Conservation (phyloP, 2,888 invertebrate genomes). For the Xanthia icteritia region DNA sequence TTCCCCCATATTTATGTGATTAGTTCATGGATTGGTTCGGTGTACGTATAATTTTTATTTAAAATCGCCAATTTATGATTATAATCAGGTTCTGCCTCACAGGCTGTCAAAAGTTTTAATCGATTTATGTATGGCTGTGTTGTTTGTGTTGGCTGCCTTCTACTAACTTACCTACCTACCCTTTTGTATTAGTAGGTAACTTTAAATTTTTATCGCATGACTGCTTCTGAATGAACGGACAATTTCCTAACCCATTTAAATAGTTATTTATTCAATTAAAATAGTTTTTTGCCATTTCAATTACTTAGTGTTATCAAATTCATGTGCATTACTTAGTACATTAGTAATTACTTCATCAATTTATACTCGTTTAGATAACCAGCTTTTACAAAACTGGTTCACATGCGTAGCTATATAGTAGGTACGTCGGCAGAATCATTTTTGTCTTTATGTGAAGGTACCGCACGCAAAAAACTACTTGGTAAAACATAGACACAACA, state of each 20-base stretch:
- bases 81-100: constrained; percentile 76
- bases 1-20: constrained; percentile 87
- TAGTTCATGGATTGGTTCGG: constrained; percentile 81
- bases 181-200: constrained; percentile 51
- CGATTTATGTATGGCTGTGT: constrained; percentile 64
- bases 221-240: constrained; percentile 34
- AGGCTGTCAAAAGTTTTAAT: constrained; percentile 67
- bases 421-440: constrained; percentile 19
- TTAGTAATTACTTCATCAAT: constrained; percentile 53
- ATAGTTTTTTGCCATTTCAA: constrained; percentile 40
- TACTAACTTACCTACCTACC: constrained; percentile 30
- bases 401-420: no score
- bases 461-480: constrained; percentile 43
- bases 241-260: constrained; percentile 39
- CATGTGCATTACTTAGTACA: constrained; percentile 21
- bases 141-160: constrained; percentile 57
- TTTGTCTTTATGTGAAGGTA: constrained; percentile 34
- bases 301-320: constrained; percentile 46
- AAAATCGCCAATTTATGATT: constrained; percentile 86
- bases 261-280: constrained; percentile 48
- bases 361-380: constrained; percentile 48
- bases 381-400: constrained; percentile 42
- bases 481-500: constrained; percentile 54
- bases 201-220: constrained; percentile 39
- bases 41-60: constrained; percentile 83